Evolutionary conservation across 2,888 invertebrate species (phyloP).

Genomic region (Polyommatus icarus): DNA sequence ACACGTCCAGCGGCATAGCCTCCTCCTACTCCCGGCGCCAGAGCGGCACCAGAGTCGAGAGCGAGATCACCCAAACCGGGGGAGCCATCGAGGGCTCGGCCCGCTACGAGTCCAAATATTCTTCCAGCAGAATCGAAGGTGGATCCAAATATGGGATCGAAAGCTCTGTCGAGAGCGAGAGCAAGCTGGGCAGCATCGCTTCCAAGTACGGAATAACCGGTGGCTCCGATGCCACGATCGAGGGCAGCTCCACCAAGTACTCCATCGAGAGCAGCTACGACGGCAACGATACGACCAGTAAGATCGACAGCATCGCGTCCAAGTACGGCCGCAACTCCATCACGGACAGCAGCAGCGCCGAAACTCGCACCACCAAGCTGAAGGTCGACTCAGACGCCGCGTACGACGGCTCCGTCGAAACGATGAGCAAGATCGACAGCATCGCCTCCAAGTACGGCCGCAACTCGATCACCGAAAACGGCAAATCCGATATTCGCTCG

Average conservation of each 20-base stretch:
- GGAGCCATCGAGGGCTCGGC: slow-evolving; percentile 61
- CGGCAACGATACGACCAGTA: slow-evolving; percentile 50
- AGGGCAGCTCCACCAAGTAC: slow-evolving; percentile 43
- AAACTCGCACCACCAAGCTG: slow-evolving; percentile 53
- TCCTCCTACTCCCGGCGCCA: slow-evolving; percentile 66
- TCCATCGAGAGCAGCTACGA: slow-evolving; percentile 45
- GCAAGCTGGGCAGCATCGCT: slow-evolving; percentile 60
- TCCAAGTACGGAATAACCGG: slow-evolving; percentile 65
- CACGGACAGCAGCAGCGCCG: slow-evolving; percentile 55
- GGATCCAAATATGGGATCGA: slow-evolving; percentile 53
- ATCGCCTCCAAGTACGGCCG: slow-evolving; percentile 58
- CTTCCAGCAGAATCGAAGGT: slow-evolving; percentile 49
- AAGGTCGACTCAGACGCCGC: slow-evolving; percentile 51
- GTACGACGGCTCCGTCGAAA: slow-evolving; percentile 50
- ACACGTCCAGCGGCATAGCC: slow-evolving; percentile 54
- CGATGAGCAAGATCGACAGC: slow-evolving; percentile 37
- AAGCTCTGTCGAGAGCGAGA: slow-evolving; percentile 49
- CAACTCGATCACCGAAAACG: slow-evolving; percentile 53
- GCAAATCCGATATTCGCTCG: slow-evolving; percentile 54
- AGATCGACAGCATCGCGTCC: slow-evolving; percentile 55
- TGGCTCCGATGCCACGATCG: slow-evolving; percentile 45
- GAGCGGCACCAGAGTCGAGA: slow-evolving; percentile 63
- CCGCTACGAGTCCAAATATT: slow-evolving; percentile 67
- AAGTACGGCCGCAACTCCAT: slow-evolving; percentile 56
- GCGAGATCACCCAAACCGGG: slow-evolving; percentile 57